Base-by-base conservation (phyloP, 2,888 invertebrate species). In the Ennomos fuscantarius region DNA sequence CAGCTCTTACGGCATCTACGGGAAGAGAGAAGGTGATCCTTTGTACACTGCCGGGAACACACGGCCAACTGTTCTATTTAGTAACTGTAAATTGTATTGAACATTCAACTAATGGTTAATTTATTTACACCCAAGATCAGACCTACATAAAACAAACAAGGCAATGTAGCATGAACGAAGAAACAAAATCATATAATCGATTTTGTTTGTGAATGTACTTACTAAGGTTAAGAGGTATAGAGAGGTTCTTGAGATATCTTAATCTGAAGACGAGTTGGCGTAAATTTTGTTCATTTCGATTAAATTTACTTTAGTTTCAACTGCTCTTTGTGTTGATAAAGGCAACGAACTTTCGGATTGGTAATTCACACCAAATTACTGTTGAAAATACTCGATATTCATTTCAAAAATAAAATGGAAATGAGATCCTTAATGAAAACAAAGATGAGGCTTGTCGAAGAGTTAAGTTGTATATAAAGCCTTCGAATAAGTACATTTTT, bases 261-360 rank as follows among this genome's bases (percentile, higher is more conserved):
- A 63, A 63, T 63, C 58, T 59, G 51, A 59, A 46, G 62, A 55
- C 45, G 60, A 31, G 51, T 46, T 63, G 58, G 55, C 54, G 52
- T 39, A 36, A 55, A 58, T 55, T 55, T 46, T 48, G 48, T 59
- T 56, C 59, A 51, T 51, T 56, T 49, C 51, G 48, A 63, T 44
- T 55, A 37, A 63, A 61, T 61, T 59, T 52, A 59, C 53, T 46
- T 50, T 62, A 63, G 59, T 63, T 61, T 60, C 41, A 55, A 63
- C 56, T 50, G 58, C 41, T 49, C 59, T 61, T 56, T 51, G 53
- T 57, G 46, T 33, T 48, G 34, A 15, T 9, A 47, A 60, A 58
- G 15, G 55, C 48, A 51, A 53, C 54, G 9, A 41, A 55, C 52
- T 60, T 51, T 56, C n/a, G 8, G 42, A 51, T 55, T 47, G 40